Evolutionary conservation across 2,888 invertebrate genomes (phyloP).

Genomic region (Acronicta aceris): DNA sequence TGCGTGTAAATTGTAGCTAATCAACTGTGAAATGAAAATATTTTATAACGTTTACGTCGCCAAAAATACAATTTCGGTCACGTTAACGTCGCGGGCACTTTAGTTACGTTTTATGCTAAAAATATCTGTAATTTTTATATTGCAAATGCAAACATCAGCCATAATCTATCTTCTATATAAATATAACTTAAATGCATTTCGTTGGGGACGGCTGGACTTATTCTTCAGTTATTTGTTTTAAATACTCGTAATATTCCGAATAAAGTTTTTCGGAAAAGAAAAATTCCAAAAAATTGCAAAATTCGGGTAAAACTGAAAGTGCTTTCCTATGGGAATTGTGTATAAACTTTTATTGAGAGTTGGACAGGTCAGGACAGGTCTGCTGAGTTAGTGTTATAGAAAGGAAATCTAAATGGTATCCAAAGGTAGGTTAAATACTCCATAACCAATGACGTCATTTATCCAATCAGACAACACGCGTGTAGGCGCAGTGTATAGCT

Average conservation of each 20-base stretch:
- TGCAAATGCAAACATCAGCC: not conserved
- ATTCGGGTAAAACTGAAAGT: too few species aligned
- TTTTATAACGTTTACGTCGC: too few species aligned
- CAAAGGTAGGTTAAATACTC: not conserved
- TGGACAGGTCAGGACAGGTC: too few species aligned
- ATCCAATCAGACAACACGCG: conserved; percentile 2
- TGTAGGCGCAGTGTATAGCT: conserved; percentile 1
- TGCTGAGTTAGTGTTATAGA: not conserved
- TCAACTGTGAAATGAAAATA: conserved; percentile 22
- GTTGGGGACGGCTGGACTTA: too few species aligned
- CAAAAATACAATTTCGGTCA: not conserved
- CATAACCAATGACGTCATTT: conserved; percentile 17
- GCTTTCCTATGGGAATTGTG: too few species aligned
- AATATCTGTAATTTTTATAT: not conserved
- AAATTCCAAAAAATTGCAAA: too few species aligned
- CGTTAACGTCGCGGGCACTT: not conserved
- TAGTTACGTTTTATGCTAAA: not conserved
- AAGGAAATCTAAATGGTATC: not conserved
- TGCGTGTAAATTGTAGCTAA: conserved; percentile 5
- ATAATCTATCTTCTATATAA: too few species aligned
- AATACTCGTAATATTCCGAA: too few species aligned
- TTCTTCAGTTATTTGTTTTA: too few species aligned
- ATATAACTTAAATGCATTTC: too few species aligned
- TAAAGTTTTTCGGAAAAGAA: too few species aligned
- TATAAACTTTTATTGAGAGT: too few species aligned